A percentile compares a stretch with the other conserved stretches of the same genome.
phyloP scores from a whole-genome alignment of 2,113 vertebrate genomes.

The Suricata suricatta region DNA sequence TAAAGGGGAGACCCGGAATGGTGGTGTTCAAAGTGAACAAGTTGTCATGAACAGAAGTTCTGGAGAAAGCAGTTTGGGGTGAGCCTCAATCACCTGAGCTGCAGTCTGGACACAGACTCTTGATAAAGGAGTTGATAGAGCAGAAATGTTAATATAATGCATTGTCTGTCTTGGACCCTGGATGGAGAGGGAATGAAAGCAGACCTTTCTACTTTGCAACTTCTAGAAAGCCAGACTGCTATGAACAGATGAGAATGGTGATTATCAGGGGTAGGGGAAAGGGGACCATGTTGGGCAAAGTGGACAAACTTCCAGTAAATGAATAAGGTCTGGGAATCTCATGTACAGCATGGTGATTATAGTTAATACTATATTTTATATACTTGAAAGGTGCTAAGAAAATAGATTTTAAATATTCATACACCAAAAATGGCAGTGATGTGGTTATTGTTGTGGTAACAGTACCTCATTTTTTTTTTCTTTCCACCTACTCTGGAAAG shows the following conservation, averaged over 20 bases:
- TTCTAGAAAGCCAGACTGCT: not conserved
- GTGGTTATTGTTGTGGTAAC: not conserved
- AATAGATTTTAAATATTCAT: not conserved
- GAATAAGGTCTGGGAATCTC: not conserved
- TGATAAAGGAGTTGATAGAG: not conserved
- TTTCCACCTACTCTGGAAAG: not conserved
- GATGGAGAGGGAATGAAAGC: not conserved
- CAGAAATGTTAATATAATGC: not conserved
- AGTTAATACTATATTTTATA: not conserved
- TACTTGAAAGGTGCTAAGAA: not conserved
- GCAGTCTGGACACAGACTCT: accelerated
- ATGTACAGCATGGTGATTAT: not conserved
- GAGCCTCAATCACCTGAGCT: not conserved
- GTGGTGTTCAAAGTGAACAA: not conserved
- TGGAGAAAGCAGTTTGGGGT: not conserved
- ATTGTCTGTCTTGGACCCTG: not conserved
- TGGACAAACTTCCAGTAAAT: not conserved
- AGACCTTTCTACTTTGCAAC: not conserved
- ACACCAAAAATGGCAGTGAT: not conserved
- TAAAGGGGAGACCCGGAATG: not conserved
- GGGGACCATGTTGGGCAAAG: not conserved
- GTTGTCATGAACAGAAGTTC: not conserved
- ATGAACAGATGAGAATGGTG: not conserved
- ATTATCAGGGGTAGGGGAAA: not conserved
- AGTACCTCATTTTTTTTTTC: not conserved